Conservation (phyloP, 2,113 vertebrate genomes). For the Cavia aperea region DNA sequence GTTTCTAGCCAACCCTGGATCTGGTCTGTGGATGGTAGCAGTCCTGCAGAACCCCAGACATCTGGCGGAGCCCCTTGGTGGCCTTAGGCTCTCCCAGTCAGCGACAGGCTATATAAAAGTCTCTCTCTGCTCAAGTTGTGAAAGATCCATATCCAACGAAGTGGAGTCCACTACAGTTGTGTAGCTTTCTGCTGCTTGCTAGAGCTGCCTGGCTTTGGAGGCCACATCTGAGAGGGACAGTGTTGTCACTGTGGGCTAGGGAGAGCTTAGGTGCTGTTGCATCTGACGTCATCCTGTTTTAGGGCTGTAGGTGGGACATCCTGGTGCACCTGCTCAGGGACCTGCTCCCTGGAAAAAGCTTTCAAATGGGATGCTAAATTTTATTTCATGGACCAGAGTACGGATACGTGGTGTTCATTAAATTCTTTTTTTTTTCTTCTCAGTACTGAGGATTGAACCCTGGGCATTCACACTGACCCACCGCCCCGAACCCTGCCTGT, state of each 20-base stretch:
- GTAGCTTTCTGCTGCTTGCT: neutral
- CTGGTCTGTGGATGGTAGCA: neutral
- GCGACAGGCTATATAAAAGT: neutral
- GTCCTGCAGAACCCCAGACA: constrained; percentile 14
- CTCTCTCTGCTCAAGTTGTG: neutral
- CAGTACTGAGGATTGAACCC: neutral
- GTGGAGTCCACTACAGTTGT: accelerated
- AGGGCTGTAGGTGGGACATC: constrained; percentile 35
- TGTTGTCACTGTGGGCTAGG: neutral
- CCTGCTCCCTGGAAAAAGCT: neutral
- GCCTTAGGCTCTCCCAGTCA: neutral
- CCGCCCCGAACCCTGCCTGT: neutral
- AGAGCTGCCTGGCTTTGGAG: neutral
- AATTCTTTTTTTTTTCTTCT: neutral
- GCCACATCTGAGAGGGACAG: constrained; percentile 48
- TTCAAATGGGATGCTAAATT: neutral
- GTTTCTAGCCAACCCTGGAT: neutral
- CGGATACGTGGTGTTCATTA: neutral
- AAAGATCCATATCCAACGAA: neutral
- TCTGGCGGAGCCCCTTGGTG: constrained; percentile 41
- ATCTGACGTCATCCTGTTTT: neutral
- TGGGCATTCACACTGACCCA: neutral
- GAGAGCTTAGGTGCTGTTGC: neutral
- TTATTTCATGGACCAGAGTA: neutral
- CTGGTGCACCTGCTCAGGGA: neutral